Evolutionary conservation across 2,113 vertebrate genomes (phyloP).

Genomic region (Echinops telfairi): DNA sequence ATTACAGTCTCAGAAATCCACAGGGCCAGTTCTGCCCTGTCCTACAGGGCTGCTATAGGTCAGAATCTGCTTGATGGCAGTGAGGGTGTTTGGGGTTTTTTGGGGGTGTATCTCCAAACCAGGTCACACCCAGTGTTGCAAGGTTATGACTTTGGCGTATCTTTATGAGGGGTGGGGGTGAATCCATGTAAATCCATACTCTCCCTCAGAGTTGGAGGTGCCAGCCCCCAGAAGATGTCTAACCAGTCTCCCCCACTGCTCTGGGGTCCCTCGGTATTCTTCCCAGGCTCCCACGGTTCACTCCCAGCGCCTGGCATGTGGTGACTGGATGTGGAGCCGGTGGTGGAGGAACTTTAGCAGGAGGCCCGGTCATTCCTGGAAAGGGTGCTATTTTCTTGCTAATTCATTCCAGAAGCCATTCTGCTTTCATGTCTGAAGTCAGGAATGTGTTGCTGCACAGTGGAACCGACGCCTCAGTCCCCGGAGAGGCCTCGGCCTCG

Average conservation of each 20-base stretch:
- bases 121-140: neutral
- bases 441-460: neutral
- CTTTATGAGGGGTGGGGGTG: too few relatives aligned
- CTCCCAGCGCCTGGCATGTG: neutral
- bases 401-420: slow-evolving; percentile 50
- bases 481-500: neutral
- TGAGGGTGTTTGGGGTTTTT: too few relatives aligned
- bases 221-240: neutral
- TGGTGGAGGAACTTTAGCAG: neutral
- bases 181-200: neutral
- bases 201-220: slow-evolving; percentile 6
- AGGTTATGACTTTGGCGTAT: neutral
- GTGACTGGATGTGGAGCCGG: neutral
- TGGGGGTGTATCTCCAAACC: neutral
- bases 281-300: neutral
- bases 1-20: too few relatives aligned
- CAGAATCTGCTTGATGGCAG: too few relatives aligned
- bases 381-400: slow-evolving; percentile 49
- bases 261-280: neutral
- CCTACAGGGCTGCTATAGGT: too few relatives aligned
- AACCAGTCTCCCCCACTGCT: neutral
- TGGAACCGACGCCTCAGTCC: neutral
- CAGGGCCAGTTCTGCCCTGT: too few relatives aligned
- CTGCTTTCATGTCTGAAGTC: slow-evolving; percentile 10
- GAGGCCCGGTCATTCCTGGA: neutral